Conservation (phyloP, 2,113 vertebrate species). For the Xenopus borealis region DNA sequence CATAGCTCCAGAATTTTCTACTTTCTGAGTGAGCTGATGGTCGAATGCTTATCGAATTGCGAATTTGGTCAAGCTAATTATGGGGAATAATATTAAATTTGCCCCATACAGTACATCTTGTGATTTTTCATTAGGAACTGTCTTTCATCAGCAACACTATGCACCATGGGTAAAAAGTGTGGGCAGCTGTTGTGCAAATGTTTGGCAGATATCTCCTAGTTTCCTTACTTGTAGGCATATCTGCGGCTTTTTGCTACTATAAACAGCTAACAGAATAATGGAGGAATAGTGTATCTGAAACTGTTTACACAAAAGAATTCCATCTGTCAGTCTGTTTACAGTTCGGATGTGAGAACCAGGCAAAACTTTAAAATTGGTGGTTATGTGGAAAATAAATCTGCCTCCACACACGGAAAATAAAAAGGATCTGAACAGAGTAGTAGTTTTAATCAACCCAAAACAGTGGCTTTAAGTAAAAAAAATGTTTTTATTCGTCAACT, state of each 20-base stretch:
- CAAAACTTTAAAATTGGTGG: constrained; percentile 62
- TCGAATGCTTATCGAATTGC: too few species aligned
- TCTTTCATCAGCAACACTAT: constrained; percentile 55
- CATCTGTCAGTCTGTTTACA: constrained; percentile 72
- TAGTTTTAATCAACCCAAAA: background rate
- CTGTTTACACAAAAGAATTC: constrained; percentile 70
- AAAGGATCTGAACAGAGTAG: constrained; percentile 44
- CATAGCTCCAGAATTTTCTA: too few species aligned
- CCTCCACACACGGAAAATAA: constrained; percentile 50
- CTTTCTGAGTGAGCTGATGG: too few species aligned
- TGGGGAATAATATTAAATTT: too few species aligned
- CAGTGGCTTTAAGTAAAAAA: background rate
- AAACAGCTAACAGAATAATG: constrained; percentile 66
- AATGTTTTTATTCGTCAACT: background rate
- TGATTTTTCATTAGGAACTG: constrained; percentile 51
- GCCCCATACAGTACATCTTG: constrained; percentile 5
- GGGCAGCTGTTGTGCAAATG: constrained; percentile 64
- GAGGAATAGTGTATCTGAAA: constrained; percentile 67
- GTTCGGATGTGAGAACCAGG: constrained; percentile 66
- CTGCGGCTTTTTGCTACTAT: constrained; percentile 68
- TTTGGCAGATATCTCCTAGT: constrained; percentile 61
- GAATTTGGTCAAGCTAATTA: too few species aligned
- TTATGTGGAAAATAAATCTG: constrained; percentile 27
- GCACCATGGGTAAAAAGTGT: constrained; percentile 51
- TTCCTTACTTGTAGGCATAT: constrained; percentile 66